Percentiles rank a stretch among this genome's conserved stretches.
phyloP scores from a whole-genome alignment of 2,888 invertebrate species.

The Pseudanteris insignis region DNA sequence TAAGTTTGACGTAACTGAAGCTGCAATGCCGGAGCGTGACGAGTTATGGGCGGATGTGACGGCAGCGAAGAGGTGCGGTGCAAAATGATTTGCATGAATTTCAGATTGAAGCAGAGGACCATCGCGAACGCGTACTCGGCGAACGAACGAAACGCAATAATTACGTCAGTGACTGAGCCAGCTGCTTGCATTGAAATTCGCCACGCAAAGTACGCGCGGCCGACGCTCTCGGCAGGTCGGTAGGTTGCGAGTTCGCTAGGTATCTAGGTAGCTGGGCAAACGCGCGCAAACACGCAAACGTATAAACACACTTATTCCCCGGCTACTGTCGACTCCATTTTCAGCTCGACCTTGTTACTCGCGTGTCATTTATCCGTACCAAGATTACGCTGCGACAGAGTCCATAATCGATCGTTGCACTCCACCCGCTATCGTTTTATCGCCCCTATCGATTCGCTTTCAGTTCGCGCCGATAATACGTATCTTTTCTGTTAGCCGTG shows the following conservation, averaged over 20 bases:
- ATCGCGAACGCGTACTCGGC: constrained; percentile 11
- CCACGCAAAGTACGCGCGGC: constrained; percentile 23
- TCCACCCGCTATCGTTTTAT: too few species aligned
- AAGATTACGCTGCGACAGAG: constrained; percentile 28
- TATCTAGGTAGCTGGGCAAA: constrained; percentile 1
- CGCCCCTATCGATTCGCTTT: too few species aligned
- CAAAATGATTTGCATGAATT: constrained; percentile 39
- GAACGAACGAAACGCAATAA: constrained; percentile 20
- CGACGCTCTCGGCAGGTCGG: background rate
- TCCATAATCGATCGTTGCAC: constrained; percentile 22
- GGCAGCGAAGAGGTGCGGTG: constrained; percentile 26
- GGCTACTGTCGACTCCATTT: constrained; percentile 7
- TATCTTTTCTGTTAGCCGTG: background rate
- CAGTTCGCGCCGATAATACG: background rate
- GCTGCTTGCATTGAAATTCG: constrained; percentile 33
- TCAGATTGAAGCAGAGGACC: constrained; percentile 27
- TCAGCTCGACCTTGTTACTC: constrained; percentile 16
- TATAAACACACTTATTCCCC: background rate
- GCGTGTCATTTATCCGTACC: constrained; percentile 25
- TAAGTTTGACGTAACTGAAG: constrained; percentile 14
- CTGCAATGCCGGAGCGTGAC: constrained; percentile 26
- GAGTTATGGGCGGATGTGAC: constrained; percentile 41
- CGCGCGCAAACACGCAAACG: too few species aligned
- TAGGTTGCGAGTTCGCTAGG: too few species aligned
- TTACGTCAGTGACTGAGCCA: constrained; percentile 21